phyloP scores from a whole-genome alignment of 2,888 invertebrate genomes.

The Leptura quadrifasciata region DNA sequence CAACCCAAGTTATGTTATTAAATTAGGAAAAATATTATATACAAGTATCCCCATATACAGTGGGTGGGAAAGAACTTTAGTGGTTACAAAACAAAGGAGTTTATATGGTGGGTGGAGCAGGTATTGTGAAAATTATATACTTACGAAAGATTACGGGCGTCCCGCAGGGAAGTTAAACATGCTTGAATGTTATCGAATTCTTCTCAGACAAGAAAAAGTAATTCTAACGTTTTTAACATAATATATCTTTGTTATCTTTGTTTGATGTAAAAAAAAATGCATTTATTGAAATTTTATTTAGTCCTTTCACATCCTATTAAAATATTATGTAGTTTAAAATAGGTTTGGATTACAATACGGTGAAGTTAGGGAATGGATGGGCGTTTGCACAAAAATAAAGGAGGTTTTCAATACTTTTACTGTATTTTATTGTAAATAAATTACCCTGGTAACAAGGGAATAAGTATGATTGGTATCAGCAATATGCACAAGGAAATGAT shows the following conservation, averaged over 20 bases:
- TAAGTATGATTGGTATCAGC: too few relatives aligned
- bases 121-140: constrained; percentile 34
- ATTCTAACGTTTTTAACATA: neutral
- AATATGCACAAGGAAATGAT: too few relatives aligned
- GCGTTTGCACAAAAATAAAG: too few relatives aligned
- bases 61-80: constrained; percentile 26
- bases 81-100: constrained; percentile 32
- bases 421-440: too few relatives aligned
- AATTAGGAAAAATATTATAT: constrained; percentile 19
- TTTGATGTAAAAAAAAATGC: neutral
- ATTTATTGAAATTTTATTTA: neutral
- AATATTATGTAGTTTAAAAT: too few relatives aligned
- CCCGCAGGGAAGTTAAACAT: constrained; percentile 33
- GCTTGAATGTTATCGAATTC: neutral
- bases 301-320: neutral
- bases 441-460: too few relatives aligned
- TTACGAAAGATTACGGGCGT: constrained; percentile 14
- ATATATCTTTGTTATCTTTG: neutral
- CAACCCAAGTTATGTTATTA: constrained; percentile 21
- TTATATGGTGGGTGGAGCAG: constrained; percentile 27
- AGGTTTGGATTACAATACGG: too few relatives aligned
- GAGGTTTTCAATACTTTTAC: too few relatives aligned
- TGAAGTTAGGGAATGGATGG: too few relatives aligned
- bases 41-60: constrained; percentile 24
- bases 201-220: neutral